Conservation (phyloP, 2,888 invertebrate genomes). For the Iphiclides podalirius region DNA sequence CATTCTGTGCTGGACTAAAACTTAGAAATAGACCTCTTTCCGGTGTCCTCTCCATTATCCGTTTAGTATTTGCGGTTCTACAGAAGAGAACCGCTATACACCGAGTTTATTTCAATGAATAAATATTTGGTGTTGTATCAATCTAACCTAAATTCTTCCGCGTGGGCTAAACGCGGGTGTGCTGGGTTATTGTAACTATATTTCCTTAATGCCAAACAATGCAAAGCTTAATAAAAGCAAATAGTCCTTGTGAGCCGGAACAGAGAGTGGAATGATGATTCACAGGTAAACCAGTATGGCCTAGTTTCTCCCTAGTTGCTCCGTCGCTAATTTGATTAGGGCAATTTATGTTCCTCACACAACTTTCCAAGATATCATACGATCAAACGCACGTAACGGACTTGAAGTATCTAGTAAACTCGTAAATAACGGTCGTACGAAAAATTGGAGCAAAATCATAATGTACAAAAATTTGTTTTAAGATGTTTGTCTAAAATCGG, state of each 20-base stretch:
- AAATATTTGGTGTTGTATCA: too few species aligned
- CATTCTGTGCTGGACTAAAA: too few species aligned
- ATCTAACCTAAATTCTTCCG: too few species aligned
- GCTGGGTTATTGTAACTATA: too few species aligned
- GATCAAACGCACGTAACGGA: background rate
- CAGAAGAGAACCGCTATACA: too few species aligned
- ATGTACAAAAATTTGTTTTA: background rate
- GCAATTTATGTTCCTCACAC: background rate
- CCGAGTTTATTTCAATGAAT: too few species aligned
- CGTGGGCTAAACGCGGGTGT: too few species aligned
- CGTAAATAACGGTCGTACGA: background rate
- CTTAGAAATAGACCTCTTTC: too few species aligned
- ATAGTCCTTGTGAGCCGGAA: conserved; percentile 6
- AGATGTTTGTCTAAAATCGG: background rate
- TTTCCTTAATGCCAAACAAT: too few species aligned
- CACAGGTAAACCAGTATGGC: background rate
- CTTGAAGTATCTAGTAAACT: background rate
- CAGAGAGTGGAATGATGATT: conserved; percentile 12
- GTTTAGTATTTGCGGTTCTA: too few species aligned
- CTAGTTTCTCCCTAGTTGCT: background rate
- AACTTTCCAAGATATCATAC: background rate
- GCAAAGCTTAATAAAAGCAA: conserved; percentile 1
- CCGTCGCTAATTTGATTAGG: background rate
- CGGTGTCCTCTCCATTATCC: too few species aligned
- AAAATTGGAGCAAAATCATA: conserved; percentile 11